Evolutionary conservation across 2,888 invertebrate species (phyloP).

Genomic region (Mimas tiliae): DNA sequence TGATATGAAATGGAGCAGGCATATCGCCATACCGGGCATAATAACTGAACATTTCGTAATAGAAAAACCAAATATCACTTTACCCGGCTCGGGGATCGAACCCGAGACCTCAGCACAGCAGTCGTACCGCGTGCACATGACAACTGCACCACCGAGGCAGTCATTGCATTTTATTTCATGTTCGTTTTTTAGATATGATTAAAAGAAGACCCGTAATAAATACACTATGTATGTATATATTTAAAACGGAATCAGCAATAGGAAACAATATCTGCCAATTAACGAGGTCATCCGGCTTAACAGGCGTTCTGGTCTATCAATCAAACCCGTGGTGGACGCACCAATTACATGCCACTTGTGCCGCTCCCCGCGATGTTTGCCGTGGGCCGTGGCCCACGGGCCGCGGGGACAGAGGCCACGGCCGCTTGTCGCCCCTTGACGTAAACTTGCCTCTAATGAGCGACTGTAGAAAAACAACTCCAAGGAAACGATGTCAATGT

Average conservation of each 20-base stretch:
- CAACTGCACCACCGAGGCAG: too few species aligned
- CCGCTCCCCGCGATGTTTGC: constrained; percentile 66
- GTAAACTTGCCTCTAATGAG: constrained; percentile 59
- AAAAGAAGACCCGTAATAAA: background rate
- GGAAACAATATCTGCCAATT: constrained; percentile 60
- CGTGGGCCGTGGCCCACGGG: constrained; percentile 42
- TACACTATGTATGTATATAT: constrained; percentile 31
- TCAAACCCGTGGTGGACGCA: constrained; percentile 58
- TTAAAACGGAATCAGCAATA: constrained; percentile 54
- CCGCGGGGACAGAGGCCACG: constrained; percentile 8
- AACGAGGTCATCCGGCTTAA: constrained; percentile 73
- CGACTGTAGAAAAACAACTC: constrained; percentile 50
- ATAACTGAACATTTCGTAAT: too few species aligned
- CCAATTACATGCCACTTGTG: constrained; percentile 73
- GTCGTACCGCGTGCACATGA: too few species aligned
- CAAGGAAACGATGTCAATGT: constrained; percentile 45
- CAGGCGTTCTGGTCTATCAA: constrained; percentile 78
- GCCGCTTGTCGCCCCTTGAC: constrained; percentile 58
- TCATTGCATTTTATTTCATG: background rate
- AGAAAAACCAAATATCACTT: too few species aligned
- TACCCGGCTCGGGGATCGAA: too few species aligned
- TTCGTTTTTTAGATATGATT: background rate
- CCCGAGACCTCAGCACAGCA: too few species aligned
- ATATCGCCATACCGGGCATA: too few species aligned
- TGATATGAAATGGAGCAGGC: too few species aligned